Base-by-base conservation (phyloP, 2,113 vertebrate species). In the Scolopax mira region DNA sequence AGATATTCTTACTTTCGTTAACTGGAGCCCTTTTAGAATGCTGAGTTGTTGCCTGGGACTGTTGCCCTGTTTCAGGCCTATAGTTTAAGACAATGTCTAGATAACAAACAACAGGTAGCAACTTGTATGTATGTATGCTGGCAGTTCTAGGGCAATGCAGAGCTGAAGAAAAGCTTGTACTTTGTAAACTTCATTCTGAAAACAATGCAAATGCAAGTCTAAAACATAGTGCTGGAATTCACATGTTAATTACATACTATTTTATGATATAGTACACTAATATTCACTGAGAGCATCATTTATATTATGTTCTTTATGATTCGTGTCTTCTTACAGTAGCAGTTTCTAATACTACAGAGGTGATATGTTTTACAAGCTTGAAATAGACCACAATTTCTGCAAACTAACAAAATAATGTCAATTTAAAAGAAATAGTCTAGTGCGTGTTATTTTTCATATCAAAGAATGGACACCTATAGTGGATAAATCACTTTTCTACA, bases 31-130 rank as follows among this genome's bases (percentile, higher is more conserved):
- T 97, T 91, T 90, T 70, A 80, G 10, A 73, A 77, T 95, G 64
- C 55, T 88, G 30, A 64, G 51, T 81, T 95, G 33, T 93, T 95
- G 79, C 93, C 85, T 94, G 69, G 55, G 51, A 72, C 86, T 95
- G 48, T 24, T 95, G 49, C 39, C 23, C 7, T 85, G 3, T 74
- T 70, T 74, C 46, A 61, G 55, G 9, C 44, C 46, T 79, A 4
- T 78, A 44, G 65, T 87, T 85, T 71, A 79, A 90, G 65, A 66
- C 46, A 48, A 28, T 7, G 5, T 11, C 62, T 72, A 25, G 55
- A 37, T 75, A 79, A 66, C 16, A 66, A 73, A 31, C 35, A 61
- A 46, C 8, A 31, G 37, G 25, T 71, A 67, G 21, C 10, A 70
- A 60, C 44, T 88, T 83, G 49, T 84, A 1, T 39, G 8, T 90